A percentile compares a stretch with the other conserved stretches of the same genome.
Evolutionary conservation across 1,140 invertebrate species (phyloP).

Genomic region (Lerema accius): DNA sequence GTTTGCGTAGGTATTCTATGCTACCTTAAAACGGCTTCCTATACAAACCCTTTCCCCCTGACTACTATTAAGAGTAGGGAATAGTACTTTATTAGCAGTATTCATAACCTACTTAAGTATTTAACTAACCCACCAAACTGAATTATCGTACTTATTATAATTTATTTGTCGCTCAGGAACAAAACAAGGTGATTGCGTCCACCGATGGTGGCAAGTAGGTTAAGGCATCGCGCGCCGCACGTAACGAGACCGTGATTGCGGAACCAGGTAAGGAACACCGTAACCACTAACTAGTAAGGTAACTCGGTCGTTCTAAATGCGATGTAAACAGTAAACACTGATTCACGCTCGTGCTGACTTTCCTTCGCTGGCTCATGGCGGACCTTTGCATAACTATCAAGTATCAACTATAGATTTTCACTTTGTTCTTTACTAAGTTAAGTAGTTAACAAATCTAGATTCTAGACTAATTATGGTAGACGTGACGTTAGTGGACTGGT

Average conservation of each 20-base stretch:
- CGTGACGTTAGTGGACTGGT: too few relatives aligned
- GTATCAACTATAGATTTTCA: constrained; percentile 27
- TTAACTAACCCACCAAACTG: not conserved
- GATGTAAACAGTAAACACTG: constrained; percentile 59
- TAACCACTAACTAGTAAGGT: constrained; percentile 41
- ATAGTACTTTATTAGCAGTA: too few relatives aligned
- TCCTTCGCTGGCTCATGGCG: constrained; percentile 39
- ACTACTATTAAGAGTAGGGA: too few relatives aligned
- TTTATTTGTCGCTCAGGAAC: constrained; percentile 46
- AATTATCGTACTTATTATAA: constrained; percentile 3
- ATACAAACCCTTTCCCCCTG: too few relatives aligned
- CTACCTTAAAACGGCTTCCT: too few relatives aligned
- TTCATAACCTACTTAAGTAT: too few relatives aligned
- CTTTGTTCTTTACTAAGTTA: not conserved
- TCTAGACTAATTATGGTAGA: too few relatives aligned
- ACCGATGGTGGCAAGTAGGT: constrained; percentile 63
- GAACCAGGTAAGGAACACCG: constrained; percentile 67
- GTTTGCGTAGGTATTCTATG: too few relatives aligned
- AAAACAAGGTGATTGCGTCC: constrained; percentile 48
- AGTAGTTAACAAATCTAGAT: too few relatives aligned
- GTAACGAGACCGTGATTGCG: constrained; percentile 63
- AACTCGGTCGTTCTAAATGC: constrained; percentile 53
- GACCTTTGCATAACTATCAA: constrained; percentile 24
- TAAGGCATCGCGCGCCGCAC: constrained; percentile 53
- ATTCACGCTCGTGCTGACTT: constrained; percentile 54